Percentiles rank a stretch among this genome's conserved stretches.
phyloP scores from a whole-genome alignment of 2,113 vertebrate species.

The Atlantisia rogersi region DNA sequence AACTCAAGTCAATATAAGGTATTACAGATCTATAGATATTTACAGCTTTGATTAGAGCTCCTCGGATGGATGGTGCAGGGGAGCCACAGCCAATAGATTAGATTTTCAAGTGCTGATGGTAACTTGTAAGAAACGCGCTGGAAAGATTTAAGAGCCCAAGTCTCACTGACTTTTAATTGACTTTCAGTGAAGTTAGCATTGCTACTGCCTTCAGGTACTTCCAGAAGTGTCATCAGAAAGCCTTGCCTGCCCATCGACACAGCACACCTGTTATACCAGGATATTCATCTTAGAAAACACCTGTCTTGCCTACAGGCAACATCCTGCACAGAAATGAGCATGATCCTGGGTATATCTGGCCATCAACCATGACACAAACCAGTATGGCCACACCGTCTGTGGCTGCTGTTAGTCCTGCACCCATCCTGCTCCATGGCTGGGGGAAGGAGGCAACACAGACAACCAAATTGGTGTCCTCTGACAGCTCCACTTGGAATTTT shows the following conservation, averaged over 20 bases:
- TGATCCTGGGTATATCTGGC: neutral
- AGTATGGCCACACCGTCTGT: neutral
- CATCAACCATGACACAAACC: neutral
- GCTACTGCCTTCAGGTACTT: neutral
- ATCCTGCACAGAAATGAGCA: neutral
- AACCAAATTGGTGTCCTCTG: fast-evolving
- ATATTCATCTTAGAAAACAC: neutral
- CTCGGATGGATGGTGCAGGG: neutral
- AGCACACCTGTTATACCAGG: fast-evolving
- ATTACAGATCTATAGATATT: slow-evolving; percentile 59
- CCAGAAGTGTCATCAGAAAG: neutral
- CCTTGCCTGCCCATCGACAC: fast-evolving
- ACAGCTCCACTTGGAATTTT: neutral
- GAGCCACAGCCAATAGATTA: slow-evolving; percentile 26
- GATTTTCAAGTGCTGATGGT: slow-evolving; percentile 11
- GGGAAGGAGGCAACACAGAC: fast-evolving
- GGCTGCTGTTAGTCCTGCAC: neutral
- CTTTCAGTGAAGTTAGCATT: neutral
- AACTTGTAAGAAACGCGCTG: neutral
- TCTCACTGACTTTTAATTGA: slow-evolving; percentile 29
- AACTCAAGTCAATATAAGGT: slow-evolving; percentile 47
- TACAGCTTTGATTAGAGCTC: slow-evolving; percentile 41
- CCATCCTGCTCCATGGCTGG: neutral
- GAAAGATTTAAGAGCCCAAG: slow-evolving; percentile 25
- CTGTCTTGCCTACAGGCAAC: neutral